Evolutionary conservation across 2,888 invertebrate species (phyloP).

Genomic region (Ichneumoninae sp.): DNA sequence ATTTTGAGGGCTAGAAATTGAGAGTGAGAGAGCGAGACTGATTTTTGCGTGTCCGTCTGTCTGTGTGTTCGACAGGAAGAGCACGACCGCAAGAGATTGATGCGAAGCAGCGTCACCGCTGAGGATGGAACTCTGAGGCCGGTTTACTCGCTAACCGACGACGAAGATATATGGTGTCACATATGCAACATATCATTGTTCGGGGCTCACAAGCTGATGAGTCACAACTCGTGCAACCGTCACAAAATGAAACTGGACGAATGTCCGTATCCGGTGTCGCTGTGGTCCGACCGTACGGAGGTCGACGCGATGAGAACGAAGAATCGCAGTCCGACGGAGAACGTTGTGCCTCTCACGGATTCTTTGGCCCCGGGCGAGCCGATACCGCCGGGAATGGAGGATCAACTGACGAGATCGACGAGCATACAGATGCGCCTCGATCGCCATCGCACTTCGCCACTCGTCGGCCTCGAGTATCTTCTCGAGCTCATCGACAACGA

Average conservation of each 20-base stretch:
- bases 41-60: conserved; percentile 37
- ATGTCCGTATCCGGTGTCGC: conserved; percentile 82
- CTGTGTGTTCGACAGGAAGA: conserved; percentile 79
- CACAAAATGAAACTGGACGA: conserved; percentile 83
- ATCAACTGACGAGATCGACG: conserved; percentile 85
- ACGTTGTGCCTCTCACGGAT: conserved; percentile 70
- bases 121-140: conserved; percentile 83
- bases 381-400: conserved; percentile 90
- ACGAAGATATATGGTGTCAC: conserved; percentile 83
- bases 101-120: conserved; percentile 83
- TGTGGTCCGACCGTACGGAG: conserved; percentile 82
- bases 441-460: conserved; percentile 85
- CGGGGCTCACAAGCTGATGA: conserved; percentile 82
- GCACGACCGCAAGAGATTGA: conserved; percentile 82
- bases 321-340: conserved; percentile 30
- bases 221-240: conserved; percentile 82
- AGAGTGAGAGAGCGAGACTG: conserved; percentile 1
- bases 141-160: conserved; percentile 82
- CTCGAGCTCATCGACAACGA: conserved; percentile 89
- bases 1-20: neutral
- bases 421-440: conserved; percentile 86
- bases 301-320: conserved; percentile 72
- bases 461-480: conserved; percentile 92
- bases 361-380: conserved; percentile 88
- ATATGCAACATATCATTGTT: conserved; percentile 83